Base-by-base conservation (phyloP, 2,888 invertebrate genomes). In the Pseudococcus longispinus region DNA sequence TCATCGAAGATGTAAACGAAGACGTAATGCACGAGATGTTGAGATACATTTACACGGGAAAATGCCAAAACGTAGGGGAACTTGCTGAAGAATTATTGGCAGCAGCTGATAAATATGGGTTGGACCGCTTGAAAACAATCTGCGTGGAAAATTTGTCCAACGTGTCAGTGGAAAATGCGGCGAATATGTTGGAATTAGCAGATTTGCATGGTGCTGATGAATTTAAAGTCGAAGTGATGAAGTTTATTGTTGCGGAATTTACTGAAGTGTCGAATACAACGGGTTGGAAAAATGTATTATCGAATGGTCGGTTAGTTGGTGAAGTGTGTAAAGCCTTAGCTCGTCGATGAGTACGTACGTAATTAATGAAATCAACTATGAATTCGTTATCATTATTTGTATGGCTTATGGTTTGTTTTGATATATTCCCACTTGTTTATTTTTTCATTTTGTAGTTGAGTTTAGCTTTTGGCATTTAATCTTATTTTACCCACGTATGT, bases 71-170 rank as follows among this genome's bases (percentile, higher is more conserved):
- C 91, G 93, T 99, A 89, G 98, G 98, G 91, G 97, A 97, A 92
- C 98, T 98, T 98, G 98, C 98, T 77, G 98, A 98, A 91, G 98
- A 98, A 92, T 93, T 99, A 90, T 92, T 99, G 90, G 98, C 98
- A 87, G 98, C 98, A 88, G 99, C 99, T 84, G 99, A 99, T 92
- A 99, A 96, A 94, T 99, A 99, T 91, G 98, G 98, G 88, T 92
- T 99, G 90, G 98, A 99, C 92, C 94, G 98, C 93, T 93, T 99
- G 92, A 99, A 99, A 94, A 98, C 98, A 90, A 97, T 97, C 96
- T 97, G 98, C 91, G 98, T 98, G 91, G 98, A 98, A 91, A 97
- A 98, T 88, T 93, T 99, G 88, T 98, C 97, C 92, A 89, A 97
- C 95, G 92, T 93, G 89, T 96, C 96, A 55, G 96, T 97, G 91